Percentiles rank a stretch among this genome's conserved stretches.
Conservation (phyloP, 2,113 vertebrate species). For the Macaca mulatta region DNA sequence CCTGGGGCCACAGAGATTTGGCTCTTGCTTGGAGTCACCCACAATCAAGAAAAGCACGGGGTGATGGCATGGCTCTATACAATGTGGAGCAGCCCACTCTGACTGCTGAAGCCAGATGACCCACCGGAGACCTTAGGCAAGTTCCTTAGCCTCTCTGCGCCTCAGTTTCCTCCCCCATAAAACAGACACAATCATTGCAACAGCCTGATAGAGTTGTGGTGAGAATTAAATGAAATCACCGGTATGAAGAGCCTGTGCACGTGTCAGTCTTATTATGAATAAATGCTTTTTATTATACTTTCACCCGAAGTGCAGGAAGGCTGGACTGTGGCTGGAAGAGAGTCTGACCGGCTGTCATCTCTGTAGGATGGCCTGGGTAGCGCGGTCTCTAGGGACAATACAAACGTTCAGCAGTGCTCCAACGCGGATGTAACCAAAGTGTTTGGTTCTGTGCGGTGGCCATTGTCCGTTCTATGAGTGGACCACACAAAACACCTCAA, state of each 20-base stretch:
- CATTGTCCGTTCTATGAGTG: neutral
- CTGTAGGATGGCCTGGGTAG: neutral
- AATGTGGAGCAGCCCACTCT: neutral
- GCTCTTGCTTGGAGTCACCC: neutral
- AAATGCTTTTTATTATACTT: neutral
- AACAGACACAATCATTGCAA: neutral
- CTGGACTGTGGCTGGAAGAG: neutral
- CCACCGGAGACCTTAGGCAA: neutral
- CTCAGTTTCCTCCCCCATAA: neutral
- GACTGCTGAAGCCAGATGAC: neutral
- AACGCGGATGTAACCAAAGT: neutral
- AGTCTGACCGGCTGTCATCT: neutral
- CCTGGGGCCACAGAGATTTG: neutral
- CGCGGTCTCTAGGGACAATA: neutral
- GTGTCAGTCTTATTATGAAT: neutral
- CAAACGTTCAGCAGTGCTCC: neutral
- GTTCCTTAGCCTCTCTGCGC: neutral
- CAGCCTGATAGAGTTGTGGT: neutral
- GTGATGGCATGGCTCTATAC: neutral
- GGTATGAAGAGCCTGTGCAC: neutral
- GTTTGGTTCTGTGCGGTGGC: neutral
- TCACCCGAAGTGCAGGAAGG: neutral
- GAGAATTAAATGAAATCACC: neutral
- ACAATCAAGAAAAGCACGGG: fast-evolving
- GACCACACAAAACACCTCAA: neutral